A percentile compares a stretch with the other conserved stretches of the same genome.
Evolutionary conservation across 2,797 vertebrate genomes (phyloP).

Genomic region (Pangasius sanitwongsei): DNA sequence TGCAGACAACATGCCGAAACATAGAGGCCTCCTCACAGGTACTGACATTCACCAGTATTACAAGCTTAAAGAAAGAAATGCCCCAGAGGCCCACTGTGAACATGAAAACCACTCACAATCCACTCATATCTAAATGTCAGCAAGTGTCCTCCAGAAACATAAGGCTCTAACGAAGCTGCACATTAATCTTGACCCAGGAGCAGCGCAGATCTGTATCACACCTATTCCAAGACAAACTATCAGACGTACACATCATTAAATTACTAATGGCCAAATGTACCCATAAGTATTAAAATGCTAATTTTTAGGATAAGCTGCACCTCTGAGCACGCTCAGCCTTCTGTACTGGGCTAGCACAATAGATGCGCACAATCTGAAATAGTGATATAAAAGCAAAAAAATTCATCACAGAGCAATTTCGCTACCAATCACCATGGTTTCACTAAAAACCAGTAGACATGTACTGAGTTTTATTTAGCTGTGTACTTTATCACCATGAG

Average conservation of each 20-base stretch:
- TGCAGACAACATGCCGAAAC: conserved; percentile 25
- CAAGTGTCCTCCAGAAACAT: conserved; percentile 41
- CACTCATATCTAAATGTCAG: conserved; percentile 53
- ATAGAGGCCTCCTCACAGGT: conserved; percentile 38
- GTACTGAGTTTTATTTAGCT: conserved; percentile 33
- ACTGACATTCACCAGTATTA: conserved; percentile 58
- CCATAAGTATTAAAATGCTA: background rate
- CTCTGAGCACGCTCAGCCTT: background rate
- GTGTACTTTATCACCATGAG: conserved; percentile 25
- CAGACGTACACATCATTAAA: background rate
- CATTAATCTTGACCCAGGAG: conserved; percentile 42
- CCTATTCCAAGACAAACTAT: background rate
- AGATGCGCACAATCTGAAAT: background rate
- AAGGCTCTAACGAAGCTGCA: conserved; percentile 22
- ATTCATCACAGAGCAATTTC: background rate
- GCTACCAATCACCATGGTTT: background rate
- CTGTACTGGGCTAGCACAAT: background rate
- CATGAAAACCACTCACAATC: conserved; percentile 50
- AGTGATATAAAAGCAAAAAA: background rate
- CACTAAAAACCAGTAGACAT: conserved; percentile 1
- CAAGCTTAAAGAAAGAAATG: conserved; percentile 54
- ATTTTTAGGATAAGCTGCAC: background rate
- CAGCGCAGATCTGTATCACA: background rate
- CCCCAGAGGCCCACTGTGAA: conserved; percentile 44
- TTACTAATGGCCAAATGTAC: background rate